A percentile compares a stretch with the other conserved stretches of the same genome.
Conservation (phyloP, 2,888 invertebrate genomes). For the Zele albiditarsus region DNA sequence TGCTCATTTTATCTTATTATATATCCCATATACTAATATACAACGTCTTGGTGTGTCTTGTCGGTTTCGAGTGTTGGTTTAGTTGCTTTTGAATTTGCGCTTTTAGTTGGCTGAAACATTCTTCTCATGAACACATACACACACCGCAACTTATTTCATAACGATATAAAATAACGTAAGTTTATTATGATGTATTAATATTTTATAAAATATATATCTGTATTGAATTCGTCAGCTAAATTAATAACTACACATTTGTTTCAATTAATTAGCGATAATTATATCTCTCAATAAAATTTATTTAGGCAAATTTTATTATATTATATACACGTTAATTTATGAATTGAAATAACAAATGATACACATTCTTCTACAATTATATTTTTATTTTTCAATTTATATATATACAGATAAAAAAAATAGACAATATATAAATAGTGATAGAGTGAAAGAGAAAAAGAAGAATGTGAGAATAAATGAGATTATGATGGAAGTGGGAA, state of each 20-base stretch:
- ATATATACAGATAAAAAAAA: not conserved
- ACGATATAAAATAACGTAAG: not conserved
- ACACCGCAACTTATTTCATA: not conserved
- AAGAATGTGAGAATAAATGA: not conserved
- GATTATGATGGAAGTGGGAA: slow-evolving; percentile 29
- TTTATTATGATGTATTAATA: not conserved
- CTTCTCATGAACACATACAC: not conserved
- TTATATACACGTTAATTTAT: no score
- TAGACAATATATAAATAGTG: not conserved
- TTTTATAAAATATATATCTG: not conserved
- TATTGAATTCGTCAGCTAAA: not conserved
- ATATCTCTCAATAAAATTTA: no score
- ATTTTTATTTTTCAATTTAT: not conserved
- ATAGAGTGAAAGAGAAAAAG: not conserved
- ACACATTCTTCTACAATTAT: not conserved
- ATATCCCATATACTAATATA: not conserved
- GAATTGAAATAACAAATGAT: no score
- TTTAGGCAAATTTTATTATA: no score
- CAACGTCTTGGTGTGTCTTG: not conserved
- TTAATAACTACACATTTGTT: no score
- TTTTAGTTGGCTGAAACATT: slow-evolving; percentile 5
- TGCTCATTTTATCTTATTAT: not conserved
- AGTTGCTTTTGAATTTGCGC: slow-evolving; percentile 11
- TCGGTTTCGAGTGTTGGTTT: not conserved
- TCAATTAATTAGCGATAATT: no score